Percentiles rank a stretch among this genome's conserved stretches.
These are phyloP conservation scores for Catocala fraxini DNA, from an alignment of 2,888 invertebrate genomes.

Conservation along the genomic window DNA sequence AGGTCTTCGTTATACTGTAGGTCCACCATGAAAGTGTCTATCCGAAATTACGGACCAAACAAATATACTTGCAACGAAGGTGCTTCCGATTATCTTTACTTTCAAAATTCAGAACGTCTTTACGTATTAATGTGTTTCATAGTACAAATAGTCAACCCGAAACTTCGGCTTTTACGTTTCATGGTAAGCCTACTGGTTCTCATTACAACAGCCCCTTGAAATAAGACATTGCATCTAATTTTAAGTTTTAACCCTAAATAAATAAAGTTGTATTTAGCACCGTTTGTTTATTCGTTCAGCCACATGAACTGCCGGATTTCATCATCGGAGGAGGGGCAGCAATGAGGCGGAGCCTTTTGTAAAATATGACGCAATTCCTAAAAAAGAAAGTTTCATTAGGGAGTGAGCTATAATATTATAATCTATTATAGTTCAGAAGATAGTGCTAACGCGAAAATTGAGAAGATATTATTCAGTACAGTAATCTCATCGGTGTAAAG, in stretches of 20 bases:
- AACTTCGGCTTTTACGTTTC: too few species aligned
- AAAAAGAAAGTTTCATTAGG: slow-evolving; percentile 11
- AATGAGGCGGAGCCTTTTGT: slow-evolving; percentile 88
- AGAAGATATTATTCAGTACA: too few species aligned
- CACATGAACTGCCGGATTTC: slow-evolving; percentile 90
- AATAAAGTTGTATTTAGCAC: slow-evolving; percentile 17
- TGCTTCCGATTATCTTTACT: too few species aligned
- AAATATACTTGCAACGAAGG: too few species aligned
- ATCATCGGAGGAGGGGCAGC: slow-evolving; percentile 90
- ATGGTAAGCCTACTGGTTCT: not conserved
- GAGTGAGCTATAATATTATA: not conserved
- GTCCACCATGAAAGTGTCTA: too few species aligned
- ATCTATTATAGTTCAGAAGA: not conserved
- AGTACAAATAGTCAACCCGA: too few species aligned
- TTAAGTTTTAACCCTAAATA: slow-evolving; percentile 9
- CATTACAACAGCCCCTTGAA: not conserved
- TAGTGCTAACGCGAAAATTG: not conserved
- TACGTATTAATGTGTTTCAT: too few species aligned
- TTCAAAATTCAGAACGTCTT: too few species aligned
- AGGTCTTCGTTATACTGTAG: too few species aligned
- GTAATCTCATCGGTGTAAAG: too few species aligned
- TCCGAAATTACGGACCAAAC: too few species aligned
- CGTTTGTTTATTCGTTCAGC: slow-evolving; percentile 74
- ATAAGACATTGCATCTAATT: slow-evolving; percentile 4
- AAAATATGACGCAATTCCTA: slow-evolving; percentile 76